A percentile compares a stretch with the other conserved stretches of the same genome.
Conservation (phyloP, 2,888 invertebrate species). For the Notodonta ziczac region DNA sequence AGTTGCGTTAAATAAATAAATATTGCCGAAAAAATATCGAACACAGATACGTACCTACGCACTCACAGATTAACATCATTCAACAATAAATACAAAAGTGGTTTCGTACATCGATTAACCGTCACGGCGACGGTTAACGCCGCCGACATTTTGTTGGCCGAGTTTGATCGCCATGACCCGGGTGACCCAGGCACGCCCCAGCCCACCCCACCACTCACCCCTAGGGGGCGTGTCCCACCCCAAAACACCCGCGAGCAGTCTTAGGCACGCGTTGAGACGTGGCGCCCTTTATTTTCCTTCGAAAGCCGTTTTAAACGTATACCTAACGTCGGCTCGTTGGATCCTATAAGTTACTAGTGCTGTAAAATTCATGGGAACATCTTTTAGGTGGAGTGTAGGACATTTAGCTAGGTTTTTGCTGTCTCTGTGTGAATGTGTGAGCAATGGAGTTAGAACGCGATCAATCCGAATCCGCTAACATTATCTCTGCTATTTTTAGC, state of each 20-base stretch:
- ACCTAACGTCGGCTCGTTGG: conserved; percentile 17
- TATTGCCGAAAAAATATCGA: no score
- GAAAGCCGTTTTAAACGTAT: conserved; percentile 47
- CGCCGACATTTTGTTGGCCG: conserved; percentile 64
- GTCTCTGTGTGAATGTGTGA: no score
- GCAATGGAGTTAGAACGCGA: no score
- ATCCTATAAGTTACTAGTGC: background rate
- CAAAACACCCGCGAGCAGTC: conserved; percentile 40
- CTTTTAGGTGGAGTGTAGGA: background rate
- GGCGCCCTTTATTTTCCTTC: conserved; percentile 63
- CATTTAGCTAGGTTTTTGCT: no score
- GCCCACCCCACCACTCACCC: conserved; percentile 30
- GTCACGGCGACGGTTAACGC: conserved; percentile 47
- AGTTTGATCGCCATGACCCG: conserved; percentile 59
- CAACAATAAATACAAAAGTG: conserved; percentile 3
- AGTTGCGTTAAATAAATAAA: no score
- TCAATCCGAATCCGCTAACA: no score
- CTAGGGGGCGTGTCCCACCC: conserved; percentile 61
- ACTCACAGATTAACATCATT: no score
- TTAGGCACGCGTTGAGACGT: conserved; percentile 58
- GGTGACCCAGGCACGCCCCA: conserved; percentile 61
- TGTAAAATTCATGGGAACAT: conserved; percentile 1
- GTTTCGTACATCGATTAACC: conserved; percentile 51
- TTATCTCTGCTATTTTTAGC: no score
- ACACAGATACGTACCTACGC: no score